phyloP scores from a whole-genome alignment of 2,888 invertebrate genomes.

The Spisula subtruncata region DNA sequence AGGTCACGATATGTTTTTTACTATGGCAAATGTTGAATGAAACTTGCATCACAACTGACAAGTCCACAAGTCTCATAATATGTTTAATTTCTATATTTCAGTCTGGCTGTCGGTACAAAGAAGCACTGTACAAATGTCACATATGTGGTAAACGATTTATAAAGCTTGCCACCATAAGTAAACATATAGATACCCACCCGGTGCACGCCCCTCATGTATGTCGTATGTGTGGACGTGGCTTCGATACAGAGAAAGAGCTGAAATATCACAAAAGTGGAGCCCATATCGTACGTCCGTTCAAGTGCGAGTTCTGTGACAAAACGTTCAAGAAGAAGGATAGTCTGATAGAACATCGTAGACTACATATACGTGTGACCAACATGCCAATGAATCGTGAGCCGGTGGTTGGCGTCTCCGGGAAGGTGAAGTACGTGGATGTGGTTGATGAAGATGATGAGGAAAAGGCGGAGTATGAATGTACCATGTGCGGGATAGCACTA shows the following conservation, averaged over 20 bases:
- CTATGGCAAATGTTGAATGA: too few species aligned
- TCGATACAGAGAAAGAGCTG: conserved; percentile 66
- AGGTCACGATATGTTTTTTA: too few species aligned
- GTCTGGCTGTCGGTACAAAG: conserved; percentile 67
- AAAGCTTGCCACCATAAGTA: conserved; percentile 67
- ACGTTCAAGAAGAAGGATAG: conserved; percentile 70
- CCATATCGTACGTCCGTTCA: conserved; percentile 70
- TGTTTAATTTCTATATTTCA: conserved; percentile 42
- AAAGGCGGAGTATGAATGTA: conserved; percentile 56
- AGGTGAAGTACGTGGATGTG: not conserved
- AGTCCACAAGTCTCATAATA: too few species aligned
- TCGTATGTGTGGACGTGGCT: conserved; percentile 71
- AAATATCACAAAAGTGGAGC: conserved; percentile 66
- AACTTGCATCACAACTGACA: too few species aligned
- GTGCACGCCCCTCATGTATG: conserved; percentile 71
- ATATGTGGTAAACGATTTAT: conserved; percentile 69
- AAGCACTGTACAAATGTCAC: conserved; percentile 69
- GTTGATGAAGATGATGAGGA: conserved; percentile 24
- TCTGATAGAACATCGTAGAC: conserved; percentile 66
- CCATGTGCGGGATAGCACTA: conserved; percentile 63
- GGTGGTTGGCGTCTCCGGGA: not conserved
- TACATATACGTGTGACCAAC: conserved; percentile 62
- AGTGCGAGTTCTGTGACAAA: conserved; percentile 69
- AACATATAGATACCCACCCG: conserved; percentile 72
- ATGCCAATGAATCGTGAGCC: conserved; percentile 24